Evolutionary conservation across 2,888 invertebrate species (phyloP), one percentile per base, ranked within the genome.

Genomic region (Achlya flavicornis): DNA sequence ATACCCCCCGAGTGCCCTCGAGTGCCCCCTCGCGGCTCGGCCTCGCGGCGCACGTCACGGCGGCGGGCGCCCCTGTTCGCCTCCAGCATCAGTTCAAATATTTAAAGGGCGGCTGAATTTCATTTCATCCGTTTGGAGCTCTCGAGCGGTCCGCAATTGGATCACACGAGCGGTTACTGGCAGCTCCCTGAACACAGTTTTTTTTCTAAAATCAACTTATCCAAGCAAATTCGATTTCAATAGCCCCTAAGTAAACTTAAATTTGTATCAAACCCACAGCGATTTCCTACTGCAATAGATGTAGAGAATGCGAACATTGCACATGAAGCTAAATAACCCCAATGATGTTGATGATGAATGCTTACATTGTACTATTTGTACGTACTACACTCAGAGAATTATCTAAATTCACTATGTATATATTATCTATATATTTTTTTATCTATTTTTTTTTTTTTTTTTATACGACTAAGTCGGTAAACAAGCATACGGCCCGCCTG

Each of bases 81-180:
- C 80, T 79, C 76, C 70, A 83, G 81, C 85, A 78, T 79, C 83
- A 86, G 80, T 88, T 93, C 89, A 92, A 93, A 93, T 93, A 93
- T 94, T 93, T 92, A 92, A 91, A 92, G 90, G 89, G 87, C 83
- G 84, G 77, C 81, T 77, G 88, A 90, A 90, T 92, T 87, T 83
- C 88, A 91, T 91, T 89, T 79, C 81, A 74, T 81, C 78, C 80
- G 80, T 83, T 84, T 78, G 77, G 77, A 81, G 77, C 79, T 77
- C 79, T 79, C 78, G 76, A 72, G 76, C 79, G 80, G 72, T 69
- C 85, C 87, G 84, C 89, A 93, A 93, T 93, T 88, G 87, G 89
- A 93, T 93, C 92, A 91, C 91, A 89, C 88, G 83, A 88, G 85
- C 87, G 88, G 90, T 87, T 87, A 83, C 88, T 75, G 72, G 69